phyloP scores from a whole-genome alignment of 2,888 invertebrate genomes.

The Xylota sylvarum region DNA sequence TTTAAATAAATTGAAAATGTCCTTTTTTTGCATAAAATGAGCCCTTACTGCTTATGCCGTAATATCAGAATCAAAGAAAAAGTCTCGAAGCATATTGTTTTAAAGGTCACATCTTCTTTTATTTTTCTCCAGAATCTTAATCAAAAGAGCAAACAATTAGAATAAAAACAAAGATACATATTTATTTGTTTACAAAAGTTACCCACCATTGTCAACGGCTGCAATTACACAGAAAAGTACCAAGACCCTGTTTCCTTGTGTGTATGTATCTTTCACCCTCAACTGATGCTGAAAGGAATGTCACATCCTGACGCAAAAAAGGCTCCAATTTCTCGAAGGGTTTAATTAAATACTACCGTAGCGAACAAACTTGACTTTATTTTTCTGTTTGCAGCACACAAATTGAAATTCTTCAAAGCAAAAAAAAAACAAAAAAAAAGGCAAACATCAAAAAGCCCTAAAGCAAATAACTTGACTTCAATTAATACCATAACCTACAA shows the following conservation, averaged over 20 bases:
- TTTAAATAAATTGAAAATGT: background rate
- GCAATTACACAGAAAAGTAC: constrained; percentile 1
- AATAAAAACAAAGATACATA: background rate
- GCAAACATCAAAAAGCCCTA: background rate
- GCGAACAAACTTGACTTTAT: background rate
- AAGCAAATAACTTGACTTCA: background rate
- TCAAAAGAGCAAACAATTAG: background rate
- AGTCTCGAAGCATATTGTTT: background rate
- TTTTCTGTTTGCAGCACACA: background rate
- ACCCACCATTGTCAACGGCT: background rate
- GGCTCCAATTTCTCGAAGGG: constrained; percentile 9
- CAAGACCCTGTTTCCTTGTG: background rate
- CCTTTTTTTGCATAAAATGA: no score
- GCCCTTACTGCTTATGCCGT: no score
- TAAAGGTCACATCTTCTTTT: background rate
- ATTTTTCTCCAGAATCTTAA: background rate
- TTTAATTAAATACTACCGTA: constrained; percentile 8
- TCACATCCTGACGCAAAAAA: background rate
- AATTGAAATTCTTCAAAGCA: constrained; percentile 3
- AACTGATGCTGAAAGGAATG: background rate
- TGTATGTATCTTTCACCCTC: background rate
- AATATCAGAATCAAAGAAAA: background rate
- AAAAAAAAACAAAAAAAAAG: background rate
- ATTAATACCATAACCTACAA: background rate
- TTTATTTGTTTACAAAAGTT: background rate